A percentile compares a stretch with the other conserved stretches of the same genome.
Evolutionary conservation across 1,140 invertebrate species (phyloP).

Genomic region (Belonocnema kinseyi): DNA sequence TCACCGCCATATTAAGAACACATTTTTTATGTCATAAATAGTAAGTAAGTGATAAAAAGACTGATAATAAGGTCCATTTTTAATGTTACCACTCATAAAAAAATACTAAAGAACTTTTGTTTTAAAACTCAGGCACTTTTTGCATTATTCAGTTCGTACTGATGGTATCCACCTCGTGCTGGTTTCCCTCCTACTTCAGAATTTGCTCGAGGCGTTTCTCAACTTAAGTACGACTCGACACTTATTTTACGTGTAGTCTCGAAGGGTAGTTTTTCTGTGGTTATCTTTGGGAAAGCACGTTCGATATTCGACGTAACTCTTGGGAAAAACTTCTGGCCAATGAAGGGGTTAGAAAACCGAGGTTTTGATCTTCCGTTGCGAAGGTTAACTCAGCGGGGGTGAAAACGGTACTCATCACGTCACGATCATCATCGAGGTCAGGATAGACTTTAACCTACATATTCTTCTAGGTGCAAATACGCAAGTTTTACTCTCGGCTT

Average conservation of each 20-base stretch:
- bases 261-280: not conserved
- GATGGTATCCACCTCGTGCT: no score
- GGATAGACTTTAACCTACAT: constrained; percentile 69
- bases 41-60: not conserved
- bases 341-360: constrained; percentile 4
- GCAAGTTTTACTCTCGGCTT: constrained; percentile 40
- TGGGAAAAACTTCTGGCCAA: not conserved
- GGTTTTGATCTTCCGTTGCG: constrained; percentile 11
- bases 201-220: constrained; percentile 2
- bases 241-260: not conserved
- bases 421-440: constrained; percentile 71
- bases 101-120: no score
- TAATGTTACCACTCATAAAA: no score
- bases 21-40: no score
- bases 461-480: constrained; percentile 49
- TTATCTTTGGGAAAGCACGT: not conserved
- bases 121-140: no score
- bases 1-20: no score
- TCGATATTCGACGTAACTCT: not conserved
- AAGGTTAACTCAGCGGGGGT: constrained; percentile 39
- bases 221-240: not conserved
- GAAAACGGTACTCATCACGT: constrained; percentile 64
- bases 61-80: no score
- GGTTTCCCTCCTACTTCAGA: not conserved
- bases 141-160: no score